phyloP scores from a whole-genome alignment of 2,113 vertebrate genomes.

The Clupea harengus region DNA sequence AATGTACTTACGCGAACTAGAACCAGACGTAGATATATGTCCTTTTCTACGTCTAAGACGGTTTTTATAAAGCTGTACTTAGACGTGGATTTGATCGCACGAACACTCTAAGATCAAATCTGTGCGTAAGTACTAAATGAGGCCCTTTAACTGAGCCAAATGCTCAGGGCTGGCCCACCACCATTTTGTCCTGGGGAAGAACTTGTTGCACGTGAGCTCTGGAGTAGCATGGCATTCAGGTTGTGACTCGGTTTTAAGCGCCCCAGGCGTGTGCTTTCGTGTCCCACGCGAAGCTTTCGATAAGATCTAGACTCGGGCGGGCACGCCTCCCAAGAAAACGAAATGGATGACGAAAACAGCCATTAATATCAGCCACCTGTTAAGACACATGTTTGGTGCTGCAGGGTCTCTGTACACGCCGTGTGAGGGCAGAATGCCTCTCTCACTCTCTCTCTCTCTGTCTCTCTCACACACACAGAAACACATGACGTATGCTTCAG shows the following conservation, averaged over 20 bases:
- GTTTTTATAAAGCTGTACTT: no score
- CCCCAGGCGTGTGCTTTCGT: neutral
- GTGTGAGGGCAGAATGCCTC: neutral
- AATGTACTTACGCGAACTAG: no score
- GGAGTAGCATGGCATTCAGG: slow-evolving; percentile 7
- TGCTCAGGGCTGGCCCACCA: neutral
- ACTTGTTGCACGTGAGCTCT: neutral
- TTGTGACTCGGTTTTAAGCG: neutral
- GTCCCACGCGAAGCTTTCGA: neutral
- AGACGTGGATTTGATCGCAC: no score
- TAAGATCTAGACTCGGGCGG: neutral
- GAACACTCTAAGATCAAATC: no score
- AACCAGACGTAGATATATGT: no score
- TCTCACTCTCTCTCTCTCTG: neutral
- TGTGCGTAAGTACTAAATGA: no score
- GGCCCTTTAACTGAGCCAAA: neutral
- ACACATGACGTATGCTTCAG: no score
- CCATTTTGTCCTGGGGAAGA: slow-evolving; percentile 9
- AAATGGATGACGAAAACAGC: neutral
- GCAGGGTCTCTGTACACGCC: neutral
- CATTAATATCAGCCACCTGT: slow-evolving; percentile 20
- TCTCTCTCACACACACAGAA: neutral
- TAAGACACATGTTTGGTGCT: slow-evolving; percentile 14
- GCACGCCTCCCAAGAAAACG: neutral
- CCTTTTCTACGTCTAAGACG: no score